phyloP scores from a whole-genome alignment of 2,113 vertebrate species.

The Lepus timidus region DNA sequence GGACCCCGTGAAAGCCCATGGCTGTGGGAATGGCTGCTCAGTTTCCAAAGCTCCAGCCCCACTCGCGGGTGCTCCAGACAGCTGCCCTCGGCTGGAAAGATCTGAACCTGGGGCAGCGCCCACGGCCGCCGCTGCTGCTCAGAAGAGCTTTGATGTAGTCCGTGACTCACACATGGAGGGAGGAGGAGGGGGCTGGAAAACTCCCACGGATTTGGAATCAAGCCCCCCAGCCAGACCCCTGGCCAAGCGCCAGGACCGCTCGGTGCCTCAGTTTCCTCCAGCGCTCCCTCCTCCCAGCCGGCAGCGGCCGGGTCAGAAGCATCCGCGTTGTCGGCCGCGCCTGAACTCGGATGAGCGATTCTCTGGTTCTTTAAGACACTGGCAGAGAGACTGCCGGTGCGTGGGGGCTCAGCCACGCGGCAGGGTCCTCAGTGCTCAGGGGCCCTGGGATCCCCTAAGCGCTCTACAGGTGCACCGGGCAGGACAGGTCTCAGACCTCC shows the following conservation, averaged over 20 bases:
- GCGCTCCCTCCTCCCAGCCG: not conserved
- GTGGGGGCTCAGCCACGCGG: fast-evolving
- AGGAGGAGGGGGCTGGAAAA: not conserved
- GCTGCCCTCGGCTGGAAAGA: fast-evolving
- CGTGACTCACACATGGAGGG: fast-evolving
- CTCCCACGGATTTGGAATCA: fast-evolving
- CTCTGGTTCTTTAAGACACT: fast-evolving
- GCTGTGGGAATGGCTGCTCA: fast-evolving
- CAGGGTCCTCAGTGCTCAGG: fast-evolving
- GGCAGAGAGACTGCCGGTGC: not conserved
- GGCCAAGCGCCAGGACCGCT: not conserved
- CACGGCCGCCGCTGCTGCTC: fast-evolving
- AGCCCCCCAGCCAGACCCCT: no score
- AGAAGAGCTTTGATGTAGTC: not conserved
- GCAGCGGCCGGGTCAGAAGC: no score
- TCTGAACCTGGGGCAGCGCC: not conserved
- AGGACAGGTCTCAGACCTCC: not conserved
- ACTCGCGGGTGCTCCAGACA: not conserved
- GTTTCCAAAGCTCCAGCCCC: not conserved
- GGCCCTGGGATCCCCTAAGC: not conserved
- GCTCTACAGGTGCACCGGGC: not conserved
- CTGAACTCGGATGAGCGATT: fast-evolving
- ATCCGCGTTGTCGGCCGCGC: fast-evolving
- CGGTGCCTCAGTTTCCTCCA: not conserved
- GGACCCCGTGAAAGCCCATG: not conserved